Base-by-base conservation (phyloP, 1,140 invertebrate genomes). In the Dufourea novaeangliae region DNA sequence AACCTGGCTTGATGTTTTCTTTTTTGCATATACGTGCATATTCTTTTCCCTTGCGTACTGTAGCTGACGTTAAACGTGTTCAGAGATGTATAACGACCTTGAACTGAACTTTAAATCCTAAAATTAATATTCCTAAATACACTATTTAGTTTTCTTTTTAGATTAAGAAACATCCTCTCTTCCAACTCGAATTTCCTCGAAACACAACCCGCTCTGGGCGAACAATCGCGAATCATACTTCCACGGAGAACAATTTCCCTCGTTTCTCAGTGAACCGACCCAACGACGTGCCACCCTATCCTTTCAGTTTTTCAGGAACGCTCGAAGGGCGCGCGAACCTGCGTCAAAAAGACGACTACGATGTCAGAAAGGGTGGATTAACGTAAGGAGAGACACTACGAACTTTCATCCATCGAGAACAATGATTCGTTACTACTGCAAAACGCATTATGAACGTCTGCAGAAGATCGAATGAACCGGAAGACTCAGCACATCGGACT, bases 341-440 rank as follows among this genome's bases (percentile, higher is more conserved):
- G n/a, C n/a, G 8, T 41, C 17, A 6, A 66, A 22, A 29, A 32
- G n/a, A 34, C 17, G 14, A 22, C n/a, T n/a, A n/a, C 14, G 11
- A 27, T 14, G n/a, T 12, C n/a, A 34, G 32, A 32, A 14, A 27
- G 20, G 29, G 20, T n/a, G 74, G 66, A 69, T 69, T 57, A 75
- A 46, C 39, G 74, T 32, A 70, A 70, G 25, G 10, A 32, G 66
- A 77, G 56, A 70, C 22, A 17, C 25, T 29, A 3, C 1, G 72
- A 25, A 54, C 37, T 34, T 63, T 73, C 44, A 64, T 50, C 44
- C 41, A 20, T 27, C 34, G 39, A 7, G 25, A 7, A 50, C 27
- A 29, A 63, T 52, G 29, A 25, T 50, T 34, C 17, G 41, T 37
- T 20, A n/a, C 63, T 37, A 39, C 57, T 75, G 39, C 61, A 64